Evolutionary conservation across 2,888 invertebrate species (phyloP).

Genomic region (Muschampia plurimacula): DNA sequence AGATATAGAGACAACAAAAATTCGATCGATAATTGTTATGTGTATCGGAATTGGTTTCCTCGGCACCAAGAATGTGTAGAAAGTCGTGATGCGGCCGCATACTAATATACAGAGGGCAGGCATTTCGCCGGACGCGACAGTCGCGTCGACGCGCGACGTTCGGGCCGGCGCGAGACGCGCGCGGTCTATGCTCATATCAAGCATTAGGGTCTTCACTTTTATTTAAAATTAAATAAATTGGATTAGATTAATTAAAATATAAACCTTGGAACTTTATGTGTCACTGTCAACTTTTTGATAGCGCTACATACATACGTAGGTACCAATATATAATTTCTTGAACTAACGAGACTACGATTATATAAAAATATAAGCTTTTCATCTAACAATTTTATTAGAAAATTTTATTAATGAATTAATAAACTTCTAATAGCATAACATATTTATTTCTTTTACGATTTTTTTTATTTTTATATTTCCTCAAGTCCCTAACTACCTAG

Average conservation of each 20-base stretch:
- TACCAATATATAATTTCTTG: too few species aligned
- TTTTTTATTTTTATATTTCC: too few species aligned
- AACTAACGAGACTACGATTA: too few species aligned
- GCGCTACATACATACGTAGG: too few species aligned
- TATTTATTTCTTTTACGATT: too few species aligned
- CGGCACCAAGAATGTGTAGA: constrained; percentile 83
- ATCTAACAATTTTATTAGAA: too few species aligned
- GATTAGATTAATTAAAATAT: background rate
- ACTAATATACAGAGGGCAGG: constrained; percentile 70
- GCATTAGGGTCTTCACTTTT: constrained; percentile 42
- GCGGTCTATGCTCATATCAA: background rate
- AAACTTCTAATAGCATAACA: too few species aligned
- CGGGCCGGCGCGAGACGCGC: constrained; percentile 44
- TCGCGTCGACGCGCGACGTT: constrained; percentile 45
- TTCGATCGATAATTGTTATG: constrained; percentile 50
- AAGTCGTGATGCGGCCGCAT: constrained; percentile 84
- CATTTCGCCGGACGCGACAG: constrained; percentile 63
- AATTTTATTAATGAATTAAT: too few species aligned
- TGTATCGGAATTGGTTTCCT: constrained; percentile 79
- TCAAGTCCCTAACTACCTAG: too few species aligned
- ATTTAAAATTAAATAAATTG: background rate
- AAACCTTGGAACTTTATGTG: too few species aligned
- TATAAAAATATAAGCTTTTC: too few species aligned
- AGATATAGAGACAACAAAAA: constrained; percentile 22
- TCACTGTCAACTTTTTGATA: too few species aligned